Conservation (phyloP, 1,140 invertebrate species). For the Diprion similis region DNA sequence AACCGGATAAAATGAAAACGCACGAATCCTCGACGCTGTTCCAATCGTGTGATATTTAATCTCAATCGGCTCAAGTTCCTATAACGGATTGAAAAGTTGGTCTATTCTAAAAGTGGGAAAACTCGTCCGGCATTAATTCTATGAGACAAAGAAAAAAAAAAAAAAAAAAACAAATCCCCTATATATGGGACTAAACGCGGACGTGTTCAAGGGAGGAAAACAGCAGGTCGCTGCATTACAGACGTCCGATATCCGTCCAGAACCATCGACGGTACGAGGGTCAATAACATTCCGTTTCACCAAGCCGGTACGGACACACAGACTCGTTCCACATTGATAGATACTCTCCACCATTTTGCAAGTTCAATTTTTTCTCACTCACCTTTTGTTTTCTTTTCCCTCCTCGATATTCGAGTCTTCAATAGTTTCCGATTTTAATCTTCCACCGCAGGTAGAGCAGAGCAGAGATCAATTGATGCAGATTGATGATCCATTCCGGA, state of each 20-base stretch:
- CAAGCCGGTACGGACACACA: background rate
- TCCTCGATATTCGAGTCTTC: background rate
- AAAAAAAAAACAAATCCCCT: background rate
- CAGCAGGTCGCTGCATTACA: background rate
- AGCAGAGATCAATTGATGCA: too few relatives aligned
- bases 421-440: background rate
- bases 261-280: background rate
- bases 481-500: too few relatives aligned
- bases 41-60: too few relatives aligned
- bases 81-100: too few relatives aligned
- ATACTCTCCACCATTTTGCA: background rate
- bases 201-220: background rate
- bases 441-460: background rate
- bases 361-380: background rate
- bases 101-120: background rate
- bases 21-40: too few relatives aligned
- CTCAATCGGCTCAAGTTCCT: too few relatives aligned
- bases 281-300: background rate
- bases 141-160: background rate
- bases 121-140: slow-evolving; percentile 5
- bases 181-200: background rate
- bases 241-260: background rate
- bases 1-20: too few relatives aligned
- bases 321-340: slow-evolving; percentile 1
- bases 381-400: background rate